Evolutionary conservation across 2,113 vertebrate species (phyloP).

Genomic region (Brienomyrus brachyistius): DNA sequence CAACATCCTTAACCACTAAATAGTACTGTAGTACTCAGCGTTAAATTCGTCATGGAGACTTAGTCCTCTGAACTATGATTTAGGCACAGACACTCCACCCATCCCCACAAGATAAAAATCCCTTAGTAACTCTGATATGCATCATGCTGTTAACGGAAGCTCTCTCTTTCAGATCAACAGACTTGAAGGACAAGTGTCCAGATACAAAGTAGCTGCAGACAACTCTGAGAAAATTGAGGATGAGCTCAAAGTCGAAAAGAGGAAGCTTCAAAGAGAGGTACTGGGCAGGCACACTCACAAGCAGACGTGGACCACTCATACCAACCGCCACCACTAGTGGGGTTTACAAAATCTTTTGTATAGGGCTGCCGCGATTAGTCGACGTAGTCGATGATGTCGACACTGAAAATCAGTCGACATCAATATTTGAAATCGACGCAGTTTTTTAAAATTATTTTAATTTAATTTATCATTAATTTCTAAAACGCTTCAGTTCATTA

Average conservation of each 20-base stretch:
- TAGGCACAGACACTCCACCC: not conserved
- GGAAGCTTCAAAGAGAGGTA: slow-evolving; percentile 95
- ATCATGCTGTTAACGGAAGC: not conserved
- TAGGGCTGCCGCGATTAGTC: too few relatives aligned
- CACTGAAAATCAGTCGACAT: too few relatives aligned
- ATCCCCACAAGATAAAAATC: not conserved
- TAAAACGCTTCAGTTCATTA: too few relatives aligned
- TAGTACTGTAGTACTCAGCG: not conserved
- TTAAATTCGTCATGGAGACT: not conserved
- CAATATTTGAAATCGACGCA: too few relatives aligned
- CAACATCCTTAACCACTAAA: not conserved
- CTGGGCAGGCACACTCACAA: not conserved
- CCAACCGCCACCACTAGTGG: not conserved
- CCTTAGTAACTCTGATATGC: not conserved
- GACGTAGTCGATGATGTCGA: too few relatives aligned
- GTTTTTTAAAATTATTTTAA: too few relatives aligned
- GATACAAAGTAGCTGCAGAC: slow-evolving; percentile 84
- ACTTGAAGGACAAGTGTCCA: slow-evolving; percentile 87
- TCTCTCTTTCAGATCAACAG: slow-evolving; percentile 69
- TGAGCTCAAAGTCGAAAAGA: slow-evolving; percentile 93
- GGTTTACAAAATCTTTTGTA: not conserved
- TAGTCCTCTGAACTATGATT: not conserved
- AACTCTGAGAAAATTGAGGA: slow-evolving; percentile 93
- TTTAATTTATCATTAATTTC: too few relatives aligned
- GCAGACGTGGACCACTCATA: not conserved